Conservation (phyloP, 1,140 invertebrate species). For the Hermetia illucens region DNA sequence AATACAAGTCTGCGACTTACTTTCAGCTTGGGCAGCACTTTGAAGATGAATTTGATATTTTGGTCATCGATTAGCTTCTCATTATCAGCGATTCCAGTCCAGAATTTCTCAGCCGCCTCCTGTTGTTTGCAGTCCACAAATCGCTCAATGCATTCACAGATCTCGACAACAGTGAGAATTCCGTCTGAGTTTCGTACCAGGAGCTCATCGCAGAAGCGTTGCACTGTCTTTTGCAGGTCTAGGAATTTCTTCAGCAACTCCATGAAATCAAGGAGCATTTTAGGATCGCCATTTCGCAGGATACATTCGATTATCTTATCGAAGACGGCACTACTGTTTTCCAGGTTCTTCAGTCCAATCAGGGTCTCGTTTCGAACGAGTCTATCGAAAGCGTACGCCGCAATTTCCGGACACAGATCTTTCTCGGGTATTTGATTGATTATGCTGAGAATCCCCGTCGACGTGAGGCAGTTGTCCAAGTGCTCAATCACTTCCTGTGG, state of each 20-base stretch:
- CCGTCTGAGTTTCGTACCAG: conserved; percentile 44
- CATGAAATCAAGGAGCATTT: not conserved
- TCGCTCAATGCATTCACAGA: conserved; percentile 38
- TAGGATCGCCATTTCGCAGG: not conserved
- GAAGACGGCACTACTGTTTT: not conserved
- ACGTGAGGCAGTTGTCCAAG: not conserved
- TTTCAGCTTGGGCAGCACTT: conserved; percentile 40
- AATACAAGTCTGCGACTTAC: conserved; percentile 45
- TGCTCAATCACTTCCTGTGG: not conserved
- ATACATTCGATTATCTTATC: conserved; percentile 1
- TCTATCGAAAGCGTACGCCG: conserved; percentile 1
- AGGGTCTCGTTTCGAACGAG: not conserved
- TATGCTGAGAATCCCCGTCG: not conserved
- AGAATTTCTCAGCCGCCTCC: conserved; percentile 44
- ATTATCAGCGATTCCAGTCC: conserved; percentile 46
- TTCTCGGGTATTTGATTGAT: conserved; percentile 2
- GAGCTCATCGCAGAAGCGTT: conserved; percentile 39
- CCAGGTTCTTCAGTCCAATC: conserved; percentile 1
- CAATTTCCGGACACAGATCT: not conserved
- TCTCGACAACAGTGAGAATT: conserved; percentile 41
- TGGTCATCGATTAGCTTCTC: conserved; percentile 40
- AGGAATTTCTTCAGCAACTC: not conserved
- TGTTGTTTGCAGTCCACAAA: conserved; percentile 30
- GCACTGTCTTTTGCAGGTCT: not conserved
- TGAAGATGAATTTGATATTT: conserved; percentile 43